These are phyloP conservation scores for Spicauda simplicius DNA, from an alignment of 2,888 invertebrate species.

Conservation along the genomic window DNA sequence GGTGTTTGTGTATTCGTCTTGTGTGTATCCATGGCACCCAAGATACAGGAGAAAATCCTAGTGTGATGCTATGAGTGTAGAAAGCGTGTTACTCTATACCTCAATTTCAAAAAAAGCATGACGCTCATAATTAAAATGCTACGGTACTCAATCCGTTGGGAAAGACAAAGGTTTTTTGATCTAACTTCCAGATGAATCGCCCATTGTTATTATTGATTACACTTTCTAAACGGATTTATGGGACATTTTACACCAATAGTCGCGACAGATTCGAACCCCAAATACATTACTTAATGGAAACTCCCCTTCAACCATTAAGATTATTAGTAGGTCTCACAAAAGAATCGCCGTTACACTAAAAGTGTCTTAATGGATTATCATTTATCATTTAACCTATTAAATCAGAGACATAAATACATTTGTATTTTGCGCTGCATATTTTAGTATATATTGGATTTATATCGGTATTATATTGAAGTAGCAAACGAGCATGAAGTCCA, in stretches of 20 bases:
- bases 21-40: too few species aligned
- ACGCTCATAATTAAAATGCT: too few species aligned
- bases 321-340: slow-evolving; percentile 23
- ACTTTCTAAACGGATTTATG: slow-evolving; percentile 20
- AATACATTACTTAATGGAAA: slow-evolving; percentile 27
- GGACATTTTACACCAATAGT: slow-evolving; percentile 24
- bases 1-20: too few species aligned
- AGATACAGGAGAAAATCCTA: too few species aligned
- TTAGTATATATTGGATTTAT: too few species aligned
- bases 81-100: too few species aligned
- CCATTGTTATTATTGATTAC: slow-evolving; percentile 14
- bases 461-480: too few species aligned
- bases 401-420: not conserved
- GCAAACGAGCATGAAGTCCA: too few species aligned
- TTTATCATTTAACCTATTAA: slow-evolving; percentile 1
- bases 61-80: too few species aligned
- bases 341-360: slow-evolving; percentile 11
- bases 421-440: too few species aligned
- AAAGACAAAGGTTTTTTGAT: not conserved
- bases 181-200: not conserved
- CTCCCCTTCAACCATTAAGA: slow-evolving; percentile 25
- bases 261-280: slow-evolving; percentile 27
- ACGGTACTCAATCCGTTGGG: too few species aligned
- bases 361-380: slow-evolving; percentile 26
- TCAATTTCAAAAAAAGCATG: too few species aligned